Percentiles rank a stretch among this genome's conserved stretches.
phyloP scores from a whole-genome alignment of 2,797 vertebrate genomes.

The Synanceia verrucosa region DNA sequence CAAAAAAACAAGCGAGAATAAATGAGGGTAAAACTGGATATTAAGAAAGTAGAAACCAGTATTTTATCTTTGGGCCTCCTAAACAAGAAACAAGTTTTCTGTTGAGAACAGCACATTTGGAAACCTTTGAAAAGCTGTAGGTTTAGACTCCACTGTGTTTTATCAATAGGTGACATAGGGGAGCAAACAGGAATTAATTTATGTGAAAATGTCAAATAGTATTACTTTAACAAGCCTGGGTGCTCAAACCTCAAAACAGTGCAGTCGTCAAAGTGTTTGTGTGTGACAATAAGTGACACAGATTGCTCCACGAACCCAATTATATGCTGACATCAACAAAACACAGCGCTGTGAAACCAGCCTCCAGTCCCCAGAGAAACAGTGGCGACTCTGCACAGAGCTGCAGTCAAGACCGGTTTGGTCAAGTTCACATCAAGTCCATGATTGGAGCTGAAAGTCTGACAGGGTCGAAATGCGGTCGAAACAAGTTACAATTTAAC shows the following conservation, averaged over 20 bases:
- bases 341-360: slow-evolving; percentile 22
- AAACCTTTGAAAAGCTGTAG: slow-evolving; percentile 5
- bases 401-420: slow-evolving; percentile 12
- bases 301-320: slow-evolving; percentile 54
- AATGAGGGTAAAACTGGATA: too few species aligned
- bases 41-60: neutral
- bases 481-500: neutral
- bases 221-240: slow-evolving; percentile 38
- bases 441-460: neutral
- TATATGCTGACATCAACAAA: slow-evolving; percentile 56
- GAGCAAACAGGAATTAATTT: slow-evolving; percentile 30
- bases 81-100: neutral
- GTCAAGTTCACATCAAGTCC: slow-evolving; percentile 4
- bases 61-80: neutral
- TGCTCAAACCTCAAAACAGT: slow-evolving; percentile 40
- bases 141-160: slow-evolving; percentile 14
- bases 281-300: slow-evolving; percentile 29
- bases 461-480: neutral
- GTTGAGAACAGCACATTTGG: slow-evolving; percentile 14
- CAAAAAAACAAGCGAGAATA: too few species aligned
- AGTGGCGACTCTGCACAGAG: neutral
- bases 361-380: slow-evolving; percentile 22
- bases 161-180: slow-evolving; percentile 35
- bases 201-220: slow-evolving; percentile 52
- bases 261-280: slow-evolving; percentile 1